A percentile compares a stretch with the other conserved stretches of the same genome.
Conservation (phyloP, 2,888 invertebrate genomes). For the Gasteruption jaculator region DNA sequence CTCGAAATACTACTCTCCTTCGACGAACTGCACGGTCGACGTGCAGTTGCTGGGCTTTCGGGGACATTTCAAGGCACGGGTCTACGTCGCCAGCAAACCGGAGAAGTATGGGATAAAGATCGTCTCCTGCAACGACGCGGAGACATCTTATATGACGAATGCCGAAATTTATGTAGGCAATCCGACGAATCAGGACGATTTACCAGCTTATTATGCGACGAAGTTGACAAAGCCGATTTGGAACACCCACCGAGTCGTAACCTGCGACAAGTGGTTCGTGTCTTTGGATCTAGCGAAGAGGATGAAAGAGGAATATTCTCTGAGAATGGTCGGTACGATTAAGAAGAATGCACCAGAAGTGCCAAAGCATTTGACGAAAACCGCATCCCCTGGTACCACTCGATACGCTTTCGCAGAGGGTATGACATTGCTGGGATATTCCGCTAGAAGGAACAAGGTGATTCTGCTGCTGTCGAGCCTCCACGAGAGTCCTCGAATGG, state of each 20-base stretch:
- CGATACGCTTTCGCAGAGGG: no score
- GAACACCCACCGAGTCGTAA: constrained; percentile 12
- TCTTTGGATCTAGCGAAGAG: constrained; percentile 13
- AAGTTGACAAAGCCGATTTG: constrained; percentile 16
- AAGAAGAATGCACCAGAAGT: constrained; percentile 25
- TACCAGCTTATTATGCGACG: constrained; percentile 13
- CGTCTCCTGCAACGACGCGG: constrained; percentile 34
- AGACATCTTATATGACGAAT: constrained; percentile 37
- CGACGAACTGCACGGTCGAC: constrained; percentile 16
- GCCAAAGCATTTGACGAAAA: no score
- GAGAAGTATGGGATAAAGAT: constrained; percentile 42
- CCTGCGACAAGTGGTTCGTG: constrained; percentile 16
- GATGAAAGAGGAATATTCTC: constrained; percentile 12
- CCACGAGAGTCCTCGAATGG: no score
- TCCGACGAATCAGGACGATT: no score
- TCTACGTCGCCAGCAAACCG: constrained; percentile 21
- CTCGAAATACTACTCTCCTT: constrained; percentile 15
- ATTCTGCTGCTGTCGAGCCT: no score
- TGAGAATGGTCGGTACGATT: constrained; percentile 26
- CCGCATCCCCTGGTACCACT: no score
- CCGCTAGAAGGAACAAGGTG: no score
- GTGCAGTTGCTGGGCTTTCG: constrained; percentile 16
- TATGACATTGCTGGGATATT: no score
- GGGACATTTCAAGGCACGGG: constrained; percentile 10
- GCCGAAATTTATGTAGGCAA: constrained; percentile 38